Percentiles rank a stretch among this genome's conserved stretches.
phyloP scores from a whole-genome alignment of 2,888 invertebrate species.

The Drepana falcataria region DNA sequence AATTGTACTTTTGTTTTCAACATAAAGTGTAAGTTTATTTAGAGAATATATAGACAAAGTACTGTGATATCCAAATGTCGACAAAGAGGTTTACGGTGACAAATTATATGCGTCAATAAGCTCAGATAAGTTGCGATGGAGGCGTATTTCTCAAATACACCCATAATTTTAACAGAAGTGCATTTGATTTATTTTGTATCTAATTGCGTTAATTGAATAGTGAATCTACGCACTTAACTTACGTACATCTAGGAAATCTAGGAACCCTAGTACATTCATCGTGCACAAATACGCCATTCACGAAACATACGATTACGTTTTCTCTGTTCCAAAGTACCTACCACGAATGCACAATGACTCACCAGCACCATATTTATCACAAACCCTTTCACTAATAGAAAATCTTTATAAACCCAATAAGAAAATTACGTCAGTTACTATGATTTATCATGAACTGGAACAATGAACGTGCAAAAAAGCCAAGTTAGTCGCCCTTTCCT shows the following conservation, averaged over 20 bases:
- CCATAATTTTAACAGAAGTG: background rate
- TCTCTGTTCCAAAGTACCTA: constrained; percentile 51
- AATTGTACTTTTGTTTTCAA: too few species aligned
- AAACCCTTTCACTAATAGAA: constrained; percentile 14
- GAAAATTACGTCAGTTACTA: constrained; percentile 7
- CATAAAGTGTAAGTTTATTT: too few species aligned
- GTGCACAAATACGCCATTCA: constrained; percentile 58
- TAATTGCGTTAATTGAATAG: background rate
- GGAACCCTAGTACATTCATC: constrained; percentile 27
- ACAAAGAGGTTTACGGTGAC: background rate
- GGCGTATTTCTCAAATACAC: constrained; percentile 54
- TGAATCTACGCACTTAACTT: constrained; percentile 12
- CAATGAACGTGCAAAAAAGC: constrained; percentile 64
- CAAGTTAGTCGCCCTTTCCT: constrained; percentile 56
- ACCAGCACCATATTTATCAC: constrained; percentile 54
- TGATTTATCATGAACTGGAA: constrained; percentile 29
- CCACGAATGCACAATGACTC: constrained; percentile 67
- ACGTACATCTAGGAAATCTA: constrained; percentile 32
- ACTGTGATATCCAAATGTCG: background rate
- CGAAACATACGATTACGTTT: constrained; percentile 52
- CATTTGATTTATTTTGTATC: too few species aligned
- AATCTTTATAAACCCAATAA: background rate
- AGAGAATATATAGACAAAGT: background rate
- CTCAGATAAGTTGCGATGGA: constrained; percentile 20
- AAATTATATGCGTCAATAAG: background rate